Percentiles rank a stretch among this genome's conserved stretches.
Conservation (phyloP, 2,797 vertebrate species). For the Phataginus tricuspis region DNA sequence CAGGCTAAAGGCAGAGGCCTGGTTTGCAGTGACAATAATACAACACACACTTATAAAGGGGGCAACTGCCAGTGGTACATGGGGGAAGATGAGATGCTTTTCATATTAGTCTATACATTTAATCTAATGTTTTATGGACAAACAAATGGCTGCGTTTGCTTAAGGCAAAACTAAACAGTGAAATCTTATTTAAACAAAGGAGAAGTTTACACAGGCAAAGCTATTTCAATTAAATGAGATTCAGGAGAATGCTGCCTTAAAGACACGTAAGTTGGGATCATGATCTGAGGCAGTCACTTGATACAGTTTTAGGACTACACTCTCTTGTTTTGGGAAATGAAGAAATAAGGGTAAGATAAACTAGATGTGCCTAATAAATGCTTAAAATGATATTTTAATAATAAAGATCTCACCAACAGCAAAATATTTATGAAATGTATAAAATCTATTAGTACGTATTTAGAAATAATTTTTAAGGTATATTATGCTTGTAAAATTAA, state of each 20-base stretch:
- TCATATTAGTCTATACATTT: slow-evolving; percentile 86
- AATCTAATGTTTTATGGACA: slow-evolving; percentile 89
- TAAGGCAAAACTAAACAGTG: slow-evolving; percentile 91
- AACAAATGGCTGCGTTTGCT: slow-evolving; percentile 90
- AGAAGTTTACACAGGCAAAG: slow-evolving; percentile 88
- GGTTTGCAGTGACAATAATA: slow-evolving; percentile 65
- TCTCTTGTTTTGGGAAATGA: slow-evolving; percentile 77
- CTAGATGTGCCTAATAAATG: slow-evolving; percentile 67
- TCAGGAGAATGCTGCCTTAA: slow-evolving; percentile 86
- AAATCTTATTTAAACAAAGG: slow-evolving; percentile 91
- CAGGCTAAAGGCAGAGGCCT: slow-evolving; percentile 28
- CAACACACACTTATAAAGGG: slow-evolving; percentile 44
- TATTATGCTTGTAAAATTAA: slow-evolving; percentile 26
- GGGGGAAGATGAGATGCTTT: slow-evolving; percentile 80
- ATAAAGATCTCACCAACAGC: slow-evolving; percentile 46
- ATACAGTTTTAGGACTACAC: slow-evolving; percentile 77
- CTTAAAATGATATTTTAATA: slow-evolving; percentile 68
- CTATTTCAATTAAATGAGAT: slow-evolving; percentile 91
- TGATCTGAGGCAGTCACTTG: slow-evolving; percentile 75
- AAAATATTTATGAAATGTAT: slow-evolving; percentile 57
- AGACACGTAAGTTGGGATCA: slow-evolving; percentile 84
- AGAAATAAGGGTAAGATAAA: slow-evolving; percentile 46
- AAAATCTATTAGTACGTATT: not conserved
- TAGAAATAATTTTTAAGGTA: slow-evolving; percentile 32
- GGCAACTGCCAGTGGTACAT: slow-evolving; percentile 54